A percentile compares a stretch with the other conserved stretches of the same genome.
Evolutionary conservation across 2,888 invertebrate species (phyloP).

Genomic region (Sycophila texana): DNA sequence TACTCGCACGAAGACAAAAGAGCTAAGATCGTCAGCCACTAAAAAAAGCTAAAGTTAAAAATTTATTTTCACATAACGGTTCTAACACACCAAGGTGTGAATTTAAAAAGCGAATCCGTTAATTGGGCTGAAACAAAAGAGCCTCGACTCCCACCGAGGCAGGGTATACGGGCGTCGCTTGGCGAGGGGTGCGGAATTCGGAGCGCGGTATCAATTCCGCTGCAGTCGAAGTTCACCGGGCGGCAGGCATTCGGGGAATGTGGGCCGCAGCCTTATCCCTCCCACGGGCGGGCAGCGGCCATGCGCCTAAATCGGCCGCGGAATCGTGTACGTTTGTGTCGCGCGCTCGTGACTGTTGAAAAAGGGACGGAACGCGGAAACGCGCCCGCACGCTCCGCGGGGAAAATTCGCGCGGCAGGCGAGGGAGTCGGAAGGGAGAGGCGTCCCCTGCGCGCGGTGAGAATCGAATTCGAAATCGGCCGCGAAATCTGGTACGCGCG

Average conservation of each 20-base stretch:
- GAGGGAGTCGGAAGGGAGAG: neutral
- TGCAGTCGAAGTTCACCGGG: slow-evolving; percentile 38
- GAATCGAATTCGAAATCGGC: slow-evolving; percentile 3
- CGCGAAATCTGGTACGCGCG: neutral
- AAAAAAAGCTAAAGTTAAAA: too few relatives aligned
- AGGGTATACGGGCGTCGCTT: too few relatives aligned
- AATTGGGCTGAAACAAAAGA: slow-evolving; percentile 26
- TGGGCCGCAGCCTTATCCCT: slow-evolving; percentile 34
- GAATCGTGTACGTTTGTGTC: slow-evolving; percentile 39
- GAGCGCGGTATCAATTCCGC: slow-evolving; percentile 39
- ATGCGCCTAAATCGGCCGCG: slow-evolving; percentile 8
- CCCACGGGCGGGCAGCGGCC: neutral
- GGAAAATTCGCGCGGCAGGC: neutral
- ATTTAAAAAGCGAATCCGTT: neutral
- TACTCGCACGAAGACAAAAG: too few relatives aligned
- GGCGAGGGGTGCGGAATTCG: slow-evolving; percentile 16
- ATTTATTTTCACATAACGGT: too few relatives aligned
- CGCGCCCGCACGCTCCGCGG: neutral
- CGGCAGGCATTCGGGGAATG: slow-evolving; percentile 33
- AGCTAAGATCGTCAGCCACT: too few relatives aligned
- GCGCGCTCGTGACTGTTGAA: slow-evolving; percentile 11
- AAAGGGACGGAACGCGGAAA: slow-evolving; percentile 16
- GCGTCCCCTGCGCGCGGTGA: neutral
- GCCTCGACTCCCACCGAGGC: neutral
- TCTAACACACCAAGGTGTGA: too few relatives aligned